Conservation (phyloP, 2,797 vertebrate species). For the Enteromius afrohamiltoni region DNA sequence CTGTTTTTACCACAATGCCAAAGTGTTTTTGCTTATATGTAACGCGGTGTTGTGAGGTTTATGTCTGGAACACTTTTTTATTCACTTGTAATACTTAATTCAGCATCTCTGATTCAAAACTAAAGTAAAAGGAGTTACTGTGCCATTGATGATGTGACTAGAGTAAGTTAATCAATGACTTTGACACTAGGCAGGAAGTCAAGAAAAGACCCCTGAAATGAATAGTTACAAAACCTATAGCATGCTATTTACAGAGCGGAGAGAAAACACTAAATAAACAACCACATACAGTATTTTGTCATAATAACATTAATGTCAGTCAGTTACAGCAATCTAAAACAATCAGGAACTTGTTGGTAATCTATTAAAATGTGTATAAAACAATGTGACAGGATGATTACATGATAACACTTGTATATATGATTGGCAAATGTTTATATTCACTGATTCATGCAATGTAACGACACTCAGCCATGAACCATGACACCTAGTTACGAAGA, state of each 20-base stretch:
- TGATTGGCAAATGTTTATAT: slow-evolving; percentile 40
- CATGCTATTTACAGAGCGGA: slow-evolving; percentile 50
- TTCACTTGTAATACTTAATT: not conserved
- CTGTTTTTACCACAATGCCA: no score
- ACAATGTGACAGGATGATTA: slow-evolving; percentile 33
- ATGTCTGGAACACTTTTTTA: not conserved
- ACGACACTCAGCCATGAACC: slow-evolving; percentile 53
- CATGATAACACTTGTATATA: slow-evolving; percentile 32
- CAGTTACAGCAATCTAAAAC: slow-evolving; percentile 10
- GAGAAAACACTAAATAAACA: slow-evolving; percentile 31
- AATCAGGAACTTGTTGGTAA: slow-evolving; percentile 8
- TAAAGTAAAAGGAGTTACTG: slow-evolving; percentile 66
- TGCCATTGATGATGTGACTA: slow-evolving; percentile 60
- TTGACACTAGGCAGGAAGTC: slow-evolving; percentile 54
- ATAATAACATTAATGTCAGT: not conserved
- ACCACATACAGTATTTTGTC: slow-evolving; percentile 22
- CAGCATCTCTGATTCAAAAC: not conserved
- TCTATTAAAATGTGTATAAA: slow-evolving; percentile 42
- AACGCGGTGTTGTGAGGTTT: not conserved
- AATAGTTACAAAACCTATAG: slow-evolving; percentile 36
- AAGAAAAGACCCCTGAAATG: slow-evolving; percentile 53
- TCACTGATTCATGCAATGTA: slow-evolving; percentile 55
- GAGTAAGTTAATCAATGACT: slow-evolving; percentile 57
- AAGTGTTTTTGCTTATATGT: not conserved
- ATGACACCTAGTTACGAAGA: slow-evolving; percentile 43